Evolutionary conservation across 92 coral and sea anemone genomes (phyloP), one percentile per base, ranked within the genome.

Genomic region (Palythoa heliodiscus): DNA sequence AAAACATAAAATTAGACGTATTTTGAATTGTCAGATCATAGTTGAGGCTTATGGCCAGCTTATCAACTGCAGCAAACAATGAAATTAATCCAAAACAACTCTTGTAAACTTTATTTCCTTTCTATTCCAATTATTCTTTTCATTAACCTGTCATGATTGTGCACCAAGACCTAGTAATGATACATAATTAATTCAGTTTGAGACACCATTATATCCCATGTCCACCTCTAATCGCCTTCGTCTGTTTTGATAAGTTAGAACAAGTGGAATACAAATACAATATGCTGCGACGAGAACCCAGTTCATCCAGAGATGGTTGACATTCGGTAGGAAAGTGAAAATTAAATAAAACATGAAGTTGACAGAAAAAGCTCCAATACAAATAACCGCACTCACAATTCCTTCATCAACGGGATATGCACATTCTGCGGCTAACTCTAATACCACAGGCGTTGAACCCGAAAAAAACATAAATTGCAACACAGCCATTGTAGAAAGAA

Each of bases 331-430:
- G 39, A 88, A 54, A 19, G 91, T 86, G 15, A 88, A 77, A 29
- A 76, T 83, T 23, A 88, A 75, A 69, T 35, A 77, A 25, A 88
- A 88, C 54, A 77, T 61, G 54, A 81, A 72, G 66, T 88, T 86
- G 4, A 88, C 63, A 8, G 76, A 61, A 55, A 54, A 82, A 74
- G 85, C 81, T 15, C 76, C 67, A 24, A 88, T 73, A 11, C 29
- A 73, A 5, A 81, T 75, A 10, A 76, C 82, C 11, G 87, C 91
- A 6, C 84, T 40, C 35, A 75, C 81, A 13, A 88, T 72, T 3
- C 84, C 91, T 64, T 88, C 91, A 13, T 86, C 87, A 0, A 83
- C 91, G 4, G 91, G 91, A 64, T 82, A 88, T 17, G 91, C 80
- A 23, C 78, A 66, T 55, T 88, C 91, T 12, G 75, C 91, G 11